Evolutionary conservation across 2,888 invertebrate genomes (phyloP).

Genomic region (Cryptosula pallasiana): DNA sequence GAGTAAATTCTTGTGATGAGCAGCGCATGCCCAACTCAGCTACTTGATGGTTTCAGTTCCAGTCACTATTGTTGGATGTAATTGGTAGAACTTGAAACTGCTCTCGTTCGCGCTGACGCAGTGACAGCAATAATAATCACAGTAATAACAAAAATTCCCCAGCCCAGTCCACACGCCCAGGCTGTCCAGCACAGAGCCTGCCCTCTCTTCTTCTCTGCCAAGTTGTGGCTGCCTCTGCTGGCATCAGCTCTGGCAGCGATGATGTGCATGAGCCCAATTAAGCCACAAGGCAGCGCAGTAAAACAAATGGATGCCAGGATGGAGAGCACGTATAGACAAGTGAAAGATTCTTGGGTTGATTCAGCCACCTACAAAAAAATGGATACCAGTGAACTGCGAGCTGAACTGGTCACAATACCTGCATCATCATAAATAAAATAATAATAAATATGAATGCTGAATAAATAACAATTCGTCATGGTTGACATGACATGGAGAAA

Average conservation of each 20-base stretch:
- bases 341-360: neutral
- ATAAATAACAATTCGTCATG: no score
- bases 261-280: constrained; percentile 17
- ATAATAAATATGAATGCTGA: no score
- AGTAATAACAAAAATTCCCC: neutral
- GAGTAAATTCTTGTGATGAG: no score
- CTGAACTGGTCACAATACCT: no score
- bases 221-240: constrained; percentile 1
- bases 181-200: constrained; percentile 19
- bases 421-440: no score
- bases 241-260: constrained; percentile 18
- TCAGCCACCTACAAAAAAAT: constrained; percentile 2
- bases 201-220: neutral
- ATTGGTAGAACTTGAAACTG: no score
- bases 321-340: neutral
- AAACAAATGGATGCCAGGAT: constrained; percentile 8
- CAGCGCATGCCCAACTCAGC: no score
- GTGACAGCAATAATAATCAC: neutral
- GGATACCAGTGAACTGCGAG: no score
- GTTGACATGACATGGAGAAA: no score
- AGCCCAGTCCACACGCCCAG: constrained; percentile 15
- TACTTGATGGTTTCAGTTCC: no score
- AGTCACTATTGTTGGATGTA: no score
- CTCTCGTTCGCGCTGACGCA: no score
- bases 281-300: neutral